Evolutionary conservation across 2,113 vertebrate species (phyloP).

Genomic region (Callaeas wilsoni): DNA sequence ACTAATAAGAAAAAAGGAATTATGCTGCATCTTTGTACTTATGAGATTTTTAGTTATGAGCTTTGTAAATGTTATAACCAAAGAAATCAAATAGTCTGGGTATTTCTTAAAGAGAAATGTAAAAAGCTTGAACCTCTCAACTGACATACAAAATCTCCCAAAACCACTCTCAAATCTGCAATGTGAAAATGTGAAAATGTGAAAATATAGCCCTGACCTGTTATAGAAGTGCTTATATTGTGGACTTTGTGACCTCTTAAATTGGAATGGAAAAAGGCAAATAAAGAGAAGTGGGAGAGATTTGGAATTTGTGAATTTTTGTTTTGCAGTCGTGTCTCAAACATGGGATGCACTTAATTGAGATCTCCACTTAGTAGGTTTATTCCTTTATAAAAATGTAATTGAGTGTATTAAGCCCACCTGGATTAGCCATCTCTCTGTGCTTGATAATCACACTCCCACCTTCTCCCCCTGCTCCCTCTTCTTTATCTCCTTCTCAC

Average conservation of each 20-base stretch:
- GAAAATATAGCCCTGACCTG: background rate
- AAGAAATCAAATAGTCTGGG: background rate
- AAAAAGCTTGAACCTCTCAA: background rate
- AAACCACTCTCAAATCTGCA: background rate
- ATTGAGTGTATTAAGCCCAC: background rate
- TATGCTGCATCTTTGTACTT: background rate
- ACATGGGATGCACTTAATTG: background rate
- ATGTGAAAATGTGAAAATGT: too few species aligned
- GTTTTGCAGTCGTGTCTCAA: background rate
- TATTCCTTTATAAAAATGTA: background rate
- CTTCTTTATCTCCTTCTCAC: background rate
- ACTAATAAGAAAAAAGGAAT: conserved; percentile 24
- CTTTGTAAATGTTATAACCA: background rate
- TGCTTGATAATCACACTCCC: background rate
- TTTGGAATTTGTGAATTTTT: background rate
- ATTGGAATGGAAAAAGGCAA: background rate
- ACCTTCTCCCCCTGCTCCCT: background rate
- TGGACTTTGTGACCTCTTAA: background rate
- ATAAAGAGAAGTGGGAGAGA: background rate
- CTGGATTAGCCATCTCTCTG: background rate
- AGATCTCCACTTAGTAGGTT: background rate
- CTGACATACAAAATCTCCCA: background rate
- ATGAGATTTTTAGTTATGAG: background rate
- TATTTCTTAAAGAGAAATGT: background rate
- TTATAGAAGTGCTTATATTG: background rate